Evolutionary conservation across 2,888 invertebrate species (phyloP).

Genomic region (Euproctis similis): DNA sequence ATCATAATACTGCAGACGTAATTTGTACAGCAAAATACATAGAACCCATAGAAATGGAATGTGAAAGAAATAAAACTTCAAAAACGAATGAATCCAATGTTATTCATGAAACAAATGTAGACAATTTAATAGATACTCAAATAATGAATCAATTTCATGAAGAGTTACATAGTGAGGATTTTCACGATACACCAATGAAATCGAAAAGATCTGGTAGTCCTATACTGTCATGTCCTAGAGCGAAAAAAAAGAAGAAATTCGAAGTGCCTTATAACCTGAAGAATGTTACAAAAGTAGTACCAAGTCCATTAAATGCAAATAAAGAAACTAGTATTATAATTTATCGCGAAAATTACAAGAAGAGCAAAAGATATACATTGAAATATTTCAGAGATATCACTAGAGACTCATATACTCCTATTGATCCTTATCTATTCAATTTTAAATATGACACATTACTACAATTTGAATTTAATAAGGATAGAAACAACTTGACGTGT

Average conservation of each 20-base stretch:
- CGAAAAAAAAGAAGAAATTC: slow-evolving; percentile 47
- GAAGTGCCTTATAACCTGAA: slow-evolving; percentile 43
- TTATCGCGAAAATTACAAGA: slow-evolving; percentile 46
- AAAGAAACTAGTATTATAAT: slow-evolving; percentile 6
- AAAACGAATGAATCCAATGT: no score
- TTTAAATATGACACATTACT: slow-evolving; percentile 38
- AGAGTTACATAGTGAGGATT: slow-evolving; percentile 51
- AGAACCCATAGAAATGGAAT: no score
- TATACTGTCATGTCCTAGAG: slow-evolving; percentile 54
- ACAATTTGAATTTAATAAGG: slow-evolving; percentile 28
- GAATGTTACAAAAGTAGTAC: slow-evolving; percentile 2
- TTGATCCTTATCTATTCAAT: slow-evolving; percentile 28
- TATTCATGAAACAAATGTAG: background rate
- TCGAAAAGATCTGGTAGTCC: slow-evolving; percentile 55
- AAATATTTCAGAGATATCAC: slow-evolving; percentile 32
- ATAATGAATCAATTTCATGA: slow-evolving; percentile 52
- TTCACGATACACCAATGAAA: slow-evolving; percentile 30
- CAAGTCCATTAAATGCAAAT: background rate
- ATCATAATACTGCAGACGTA: no score
- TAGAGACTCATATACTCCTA: slow-evolving; percentile 9
- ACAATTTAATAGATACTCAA: slow-evolving; percentile 31
- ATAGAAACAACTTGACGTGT: slow-evolving; percentile 41
- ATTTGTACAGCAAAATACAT: no score
- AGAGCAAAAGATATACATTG: slow-evolving; percentile 33
- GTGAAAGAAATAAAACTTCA: no score